Conservation (phyloP, 2,888 invertebrate species). For the Heliconius cydno region DNA sequence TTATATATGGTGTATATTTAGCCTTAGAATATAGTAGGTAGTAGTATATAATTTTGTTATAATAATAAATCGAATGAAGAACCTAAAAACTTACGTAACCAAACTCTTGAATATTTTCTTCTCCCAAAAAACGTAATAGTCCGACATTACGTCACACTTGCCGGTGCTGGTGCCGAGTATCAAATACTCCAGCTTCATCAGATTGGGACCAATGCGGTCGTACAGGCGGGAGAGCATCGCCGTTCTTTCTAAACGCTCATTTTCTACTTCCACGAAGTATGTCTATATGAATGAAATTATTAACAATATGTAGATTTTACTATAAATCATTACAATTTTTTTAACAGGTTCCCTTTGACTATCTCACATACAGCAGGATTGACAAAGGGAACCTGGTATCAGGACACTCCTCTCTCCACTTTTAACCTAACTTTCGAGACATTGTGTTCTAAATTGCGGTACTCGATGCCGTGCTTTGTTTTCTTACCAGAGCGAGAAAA, state of each 20-base stretch:
- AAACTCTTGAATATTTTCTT: constrained; percentile 86
- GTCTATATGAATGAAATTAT: constrained; percentile 70
- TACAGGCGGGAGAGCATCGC: constrained; percentile 88
- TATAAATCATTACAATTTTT: neutral
- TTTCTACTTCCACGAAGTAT: constrained; percentile 89
- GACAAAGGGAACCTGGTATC: too few species aligned
- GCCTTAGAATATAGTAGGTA: too few species aligned
- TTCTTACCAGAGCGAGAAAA: too few species aligned
- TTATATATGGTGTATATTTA: too few species aligned
- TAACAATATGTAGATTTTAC: neutral
- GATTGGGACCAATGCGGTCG: constrained; percentile 90
- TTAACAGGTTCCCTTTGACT: too few species aligned
- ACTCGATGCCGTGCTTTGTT: too few species aligned
- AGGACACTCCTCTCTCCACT: too few species aligned
- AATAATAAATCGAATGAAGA: too few species aligned
- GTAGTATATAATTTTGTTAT: too few species aligned
- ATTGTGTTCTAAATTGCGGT: too few species aligned
- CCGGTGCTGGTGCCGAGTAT: constrained; percentile 92
- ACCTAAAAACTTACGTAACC: constrained; percentile 61
- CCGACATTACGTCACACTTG: constrained; percentile 86
- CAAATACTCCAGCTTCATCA: constrained; percentile 93
- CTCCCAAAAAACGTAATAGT: constrained; percentile 93
- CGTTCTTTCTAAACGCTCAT: constrained; percentile 86
- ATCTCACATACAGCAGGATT: too few species aligned
- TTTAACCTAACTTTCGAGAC: too few species aligned